Evolutionary conservation across 1,140 invertebrate genomes (phyloP).

Genomic region (Zaprionus tsacasi): DNA sequence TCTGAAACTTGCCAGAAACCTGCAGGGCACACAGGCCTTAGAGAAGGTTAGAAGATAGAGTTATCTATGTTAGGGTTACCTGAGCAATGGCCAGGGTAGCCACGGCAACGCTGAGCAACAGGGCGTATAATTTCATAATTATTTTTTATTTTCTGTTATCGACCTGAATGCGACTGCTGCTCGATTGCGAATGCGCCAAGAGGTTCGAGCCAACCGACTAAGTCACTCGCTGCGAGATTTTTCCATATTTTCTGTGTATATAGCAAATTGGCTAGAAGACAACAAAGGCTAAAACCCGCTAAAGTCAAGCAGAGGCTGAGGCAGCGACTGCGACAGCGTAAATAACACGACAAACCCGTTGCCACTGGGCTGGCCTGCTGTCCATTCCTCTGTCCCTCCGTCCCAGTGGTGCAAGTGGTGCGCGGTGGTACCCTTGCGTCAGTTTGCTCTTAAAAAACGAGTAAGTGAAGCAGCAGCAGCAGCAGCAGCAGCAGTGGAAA

Average conservation of each 20-base stretch:
- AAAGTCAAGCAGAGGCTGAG: conserved; percentile 4
- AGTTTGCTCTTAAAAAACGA: conserved; percentile 76
- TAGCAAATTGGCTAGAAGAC: conserved; percentile 42
- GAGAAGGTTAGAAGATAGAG: conserved; percentile 26
- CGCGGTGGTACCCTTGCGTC: conserved; percentile 69
- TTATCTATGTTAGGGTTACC: conserved; percentile 43
- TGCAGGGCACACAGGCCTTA: conserved; percentile 18
- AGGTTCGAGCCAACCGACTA: conserved; percentile 25
- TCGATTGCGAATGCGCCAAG: conserved; percentile 66
- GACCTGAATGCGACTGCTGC: conserved; percentile 17
- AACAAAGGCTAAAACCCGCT: conserved; percentile 11
- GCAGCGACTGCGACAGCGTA: conserved; percentile 12
- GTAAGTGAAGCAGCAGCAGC: conserved; percentile 59
- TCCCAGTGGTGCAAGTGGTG: conserved; percentile 29
- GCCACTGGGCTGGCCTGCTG: conserved; percentile 19
- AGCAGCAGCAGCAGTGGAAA: conserved; percentile 4
- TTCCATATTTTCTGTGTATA: conserved; percentile 69
- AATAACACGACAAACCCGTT: conserved; percentile 76
- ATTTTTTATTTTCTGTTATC: conserved; percentile 21
- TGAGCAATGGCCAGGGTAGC: conserved; percentile 42
- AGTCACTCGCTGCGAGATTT: conserved; percentile 53
- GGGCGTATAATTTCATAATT: conserved; percentile 57
- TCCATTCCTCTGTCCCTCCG: neutral
- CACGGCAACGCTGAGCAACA: conserved; percentile 49
- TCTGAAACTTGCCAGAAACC: conserved; percentile 64